These are phyloP conservation scores for Portevinia maculata DNA, from an alignment of 2,888 invertebrate species.

Conservation along the genomic window DNA sequence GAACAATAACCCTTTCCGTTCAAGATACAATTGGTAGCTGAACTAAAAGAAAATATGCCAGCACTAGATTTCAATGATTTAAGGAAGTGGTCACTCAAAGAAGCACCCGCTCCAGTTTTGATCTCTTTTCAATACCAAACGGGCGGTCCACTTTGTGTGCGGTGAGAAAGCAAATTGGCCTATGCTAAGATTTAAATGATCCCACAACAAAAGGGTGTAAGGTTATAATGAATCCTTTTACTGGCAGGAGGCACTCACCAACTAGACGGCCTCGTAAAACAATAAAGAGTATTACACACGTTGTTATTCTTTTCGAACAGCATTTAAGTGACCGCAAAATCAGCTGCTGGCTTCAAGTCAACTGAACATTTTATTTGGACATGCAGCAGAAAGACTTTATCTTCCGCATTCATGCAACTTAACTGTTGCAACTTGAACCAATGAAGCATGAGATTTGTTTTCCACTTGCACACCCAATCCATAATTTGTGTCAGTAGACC, in stretches of 20 bases:
- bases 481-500: constrained; percentile 20
- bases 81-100: too few species aligned
- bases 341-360: background rate
- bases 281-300: constrained; percentile 38
- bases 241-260: constrained; percentile 23
- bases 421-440: constrained; percentile 35
- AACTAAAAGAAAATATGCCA: background rate
- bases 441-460: constrained; percentile 49
- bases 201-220: constrained; percentile 68
- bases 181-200: constrained; percentile 68
- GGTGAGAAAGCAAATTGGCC: constrained; percentile 71
- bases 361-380: background rate
- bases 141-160: constrained; percentile 64
- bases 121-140: constrained; percentile 54
- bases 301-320: constrained; percentile 37
- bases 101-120: constrained; percentile 75
- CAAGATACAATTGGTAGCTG: constrained; percentile 13
- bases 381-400: background rate
- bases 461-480: constrained; percentile 1
- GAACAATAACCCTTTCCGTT: constrained; percentile 1
- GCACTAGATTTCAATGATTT: too few species aligned
- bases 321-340: constrained; percentile 21
- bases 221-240: constrained; percentile 61
- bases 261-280: constrained; percentile 36
- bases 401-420: constrained; percentile 62